These are phyloP conservation scores for Mimas tiliae DNA, from an alignment of 2,888 invertebrate genomes.

Conservation along the genomic window DNA sequence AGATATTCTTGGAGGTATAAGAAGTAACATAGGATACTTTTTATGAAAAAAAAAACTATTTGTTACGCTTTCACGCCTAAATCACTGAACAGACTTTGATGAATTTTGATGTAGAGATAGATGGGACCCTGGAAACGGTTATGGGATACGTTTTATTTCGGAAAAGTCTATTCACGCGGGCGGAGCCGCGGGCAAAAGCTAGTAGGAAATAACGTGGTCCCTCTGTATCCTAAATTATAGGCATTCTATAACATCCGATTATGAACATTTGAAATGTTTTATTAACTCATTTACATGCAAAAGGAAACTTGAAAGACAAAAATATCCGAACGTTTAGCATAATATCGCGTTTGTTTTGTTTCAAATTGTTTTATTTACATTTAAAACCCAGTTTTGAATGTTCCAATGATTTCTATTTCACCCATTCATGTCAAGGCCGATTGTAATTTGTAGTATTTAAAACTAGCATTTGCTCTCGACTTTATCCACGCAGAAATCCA, in stretches of 20 bases:
- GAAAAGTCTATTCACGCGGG: too few relatives aligned
- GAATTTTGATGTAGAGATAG: too few relatives aligned
- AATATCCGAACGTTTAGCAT: constrained; percentile 10
- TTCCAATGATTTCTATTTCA: background rate
- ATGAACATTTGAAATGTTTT: background rate
- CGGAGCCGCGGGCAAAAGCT: too few relatives aligned
- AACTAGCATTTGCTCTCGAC: background rate
- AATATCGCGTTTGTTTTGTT: constrained; percentile 6
- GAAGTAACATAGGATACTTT: too few relatives aligned
- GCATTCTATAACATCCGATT: background rate
- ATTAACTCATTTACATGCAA: background rate
- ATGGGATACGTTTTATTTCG: too few relatives aligned
- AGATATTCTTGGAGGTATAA: too few relatives aligned
- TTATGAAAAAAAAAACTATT: too few relatives aligned
- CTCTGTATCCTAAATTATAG: background rate
- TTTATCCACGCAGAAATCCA: background rate
- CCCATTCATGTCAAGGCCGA: background rate
- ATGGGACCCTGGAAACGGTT: too few relatives aligned
- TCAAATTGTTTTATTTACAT: constrained; percentile 12
- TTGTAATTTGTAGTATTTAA: background rate
- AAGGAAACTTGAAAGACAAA: constrained; percentile 9
- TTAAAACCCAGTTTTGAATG: constrained; percentile 3
- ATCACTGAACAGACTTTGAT: too few relatives aligned
- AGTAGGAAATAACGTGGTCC: background rate
- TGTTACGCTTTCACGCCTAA: too few relatives aligned